phyloP scores from a whole-genome alignment of 2,797 vertebrate genomes.

The Echeneis naucrates region DNA sequence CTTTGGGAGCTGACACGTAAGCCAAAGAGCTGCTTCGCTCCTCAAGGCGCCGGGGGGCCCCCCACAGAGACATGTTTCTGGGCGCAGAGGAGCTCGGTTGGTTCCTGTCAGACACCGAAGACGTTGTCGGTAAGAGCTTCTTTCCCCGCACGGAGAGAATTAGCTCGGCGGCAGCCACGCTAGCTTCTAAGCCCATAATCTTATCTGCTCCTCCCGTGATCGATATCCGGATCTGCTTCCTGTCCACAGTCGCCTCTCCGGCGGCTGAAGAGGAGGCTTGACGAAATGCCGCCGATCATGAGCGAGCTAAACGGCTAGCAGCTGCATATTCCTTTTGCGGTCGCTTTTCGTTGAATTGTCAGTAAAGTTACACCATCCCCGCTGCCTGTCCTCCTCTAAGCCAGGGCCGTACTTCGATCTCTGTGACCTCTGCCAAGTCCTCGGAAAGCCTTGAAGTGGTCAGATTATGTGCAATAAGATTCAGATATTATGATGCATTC shows the following conservation, averaged over 20 bases:
- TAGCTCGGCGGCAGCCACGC: conserved; percentile 59
- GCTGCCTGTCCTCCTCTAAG: neutral
- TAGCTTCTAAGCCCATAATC: conserved; percentile 82
- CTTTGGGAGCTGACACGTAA: conserved; percentile 68
- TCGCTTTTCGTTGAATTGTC: neutral
- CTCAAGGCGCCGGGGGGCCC: neutral
- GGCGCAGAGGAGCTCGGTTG: conserved; percentile 4
- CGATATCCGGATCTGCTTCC: neutral
- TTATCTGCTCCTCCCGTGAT: conserved; percentile 18
- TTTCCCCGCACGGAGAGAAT: conserved; percentile 3
- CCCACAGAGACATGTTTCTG: conserved; percentile 58
- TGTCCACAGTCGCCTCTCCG: neutral
- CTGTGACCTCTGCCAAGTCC: too few relatives aligned
- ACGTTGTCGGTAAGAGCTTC: conserved; percentile 66
- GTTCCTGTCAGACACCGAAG: conserved; percentile 34
- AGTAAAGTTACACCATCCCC: neutral
- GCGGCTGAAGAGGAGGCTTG: neutral
- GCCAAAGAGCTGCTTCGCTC: neutral
- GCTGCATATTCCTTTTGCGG: too few relatives aligned
- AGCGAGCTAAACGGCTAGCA: too few relatives aligned
- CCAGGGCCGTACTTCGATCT: neutral
- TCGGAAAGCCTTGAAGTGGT: neutral
- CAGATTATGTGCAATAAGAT: neutral
- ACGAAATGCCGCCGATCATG: conserved; percentile 4
- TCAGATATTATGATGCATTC: neutral